phyloP scores from a whole-genome alignment of 2,113 vertebrate species.

The Notarius quadriscutis region DNA sequence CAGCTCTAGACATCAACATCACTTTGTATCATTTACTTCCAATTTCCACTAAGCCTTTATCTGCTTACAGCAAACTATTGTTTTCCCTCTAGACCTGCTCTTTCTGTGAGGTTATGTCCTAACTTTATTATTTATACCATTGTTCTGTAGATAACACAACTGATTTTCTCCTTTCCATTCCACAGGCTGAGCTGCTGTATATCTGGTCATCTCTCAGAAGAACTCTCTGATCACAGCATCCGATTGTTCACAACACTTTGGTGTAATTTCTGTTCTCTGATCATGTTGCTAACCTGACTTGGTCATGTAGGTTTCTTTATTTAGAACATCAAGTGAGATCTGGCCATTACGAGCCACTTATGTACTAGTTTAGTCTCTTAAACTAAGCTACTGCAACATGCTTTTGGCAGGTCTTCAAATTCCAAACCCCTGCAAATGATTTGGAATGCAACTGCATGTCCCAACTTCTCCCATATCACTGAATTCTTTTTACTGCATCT shows the following conservation, averaged over 20 bases:
- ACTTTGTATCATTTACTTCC: neutral
- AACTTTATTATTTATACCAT: neutral
- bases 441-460: neutral
- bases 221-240: neutral
- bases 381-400: neutral
- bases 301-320: neutral
- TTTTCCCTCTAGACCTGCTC: neutral
- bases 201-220: neutral
- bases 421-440: neutral
- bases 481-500: neutral
- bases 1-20: neutral
- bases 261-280: neutral
- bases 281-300: neutral
- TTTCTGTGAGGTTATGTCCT: neutral
- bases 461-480: neutral
- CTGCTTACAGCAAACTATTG: neutral
- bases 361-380: neutral
- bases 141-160: neutral
- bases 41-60: neutral
- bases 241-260: neutral
- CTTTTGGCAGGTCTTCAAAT: neutral
- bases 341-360: neutral
- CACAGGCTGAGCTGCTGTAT: neutral
- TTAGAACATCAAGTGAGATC: neutral
- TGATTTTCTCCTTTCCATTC: neutral